Evolutionary conservation across 1,140 invertebrate species (phyloP).

Genomic region (Drosophila hydei): DNA sequence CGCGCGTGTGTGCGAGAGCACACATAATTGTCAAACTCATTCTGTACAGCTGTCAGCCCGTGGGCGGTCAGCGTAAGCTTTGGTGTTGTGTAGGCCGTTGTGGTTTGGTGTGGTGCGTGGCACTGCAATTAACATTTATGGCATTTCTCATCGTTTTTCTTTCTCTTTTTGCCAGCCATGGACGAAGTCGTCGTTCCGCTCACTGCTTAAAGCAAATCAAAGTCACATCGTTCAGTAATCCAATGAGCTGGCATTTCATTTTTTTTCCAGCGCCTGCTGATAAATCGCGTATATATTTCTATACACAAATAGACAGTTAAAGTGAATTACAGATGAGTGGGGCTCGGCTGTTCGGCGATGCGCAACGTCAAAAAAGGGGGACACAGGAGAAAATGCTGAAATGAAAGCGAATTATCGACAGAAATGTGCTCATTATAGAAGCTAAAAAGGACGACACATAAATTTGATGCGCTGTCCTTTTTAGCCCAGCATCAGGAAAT

Average conservation of each 20-base stretch:
- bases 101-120: constrained; percentile 14
- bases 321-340: constrained; percentile 76
- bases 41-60: constrained; percentile 54
- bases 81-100: constrained; percentile 2
- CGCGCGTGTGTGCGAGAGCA: constrained; percentile 12
- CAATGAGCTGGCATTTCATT: constrained; percentile 71
- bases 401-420: constrained; percentile 74
- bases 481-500: constrained; percentile 54
- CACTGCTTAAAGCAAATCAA: constrained; percentile 64
- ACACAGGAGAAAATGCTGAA: constrained; percentile 44
- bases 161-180: not conserved
- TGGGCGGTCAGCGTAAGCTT: constrained; percentile 24
- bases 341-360: constrained; percentile 42
- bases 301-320: constrained; percentile 67
- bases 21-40: constrained; percentile 73
- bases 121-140: constrained; percentile 81
- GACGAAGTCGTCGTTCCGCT: constrained; percentile 5
- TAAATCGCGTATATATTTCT: constrained; percentile 52
- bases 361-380: constrained; percentile 43
- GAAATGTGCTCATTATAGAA: constrained; percentile 74
- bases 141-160: constrained; percentile 47
- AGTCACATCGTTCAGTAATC: constrained; percentile 65
- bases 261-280: constrained; percentile 43
- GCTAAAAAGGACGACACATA: constrained; percentile 61
- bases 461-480: constrained; percentile 71